Base-by-base conservation (phyloP, 2,113 vertebrate genomes). In the Struthio camelus region DNA sequence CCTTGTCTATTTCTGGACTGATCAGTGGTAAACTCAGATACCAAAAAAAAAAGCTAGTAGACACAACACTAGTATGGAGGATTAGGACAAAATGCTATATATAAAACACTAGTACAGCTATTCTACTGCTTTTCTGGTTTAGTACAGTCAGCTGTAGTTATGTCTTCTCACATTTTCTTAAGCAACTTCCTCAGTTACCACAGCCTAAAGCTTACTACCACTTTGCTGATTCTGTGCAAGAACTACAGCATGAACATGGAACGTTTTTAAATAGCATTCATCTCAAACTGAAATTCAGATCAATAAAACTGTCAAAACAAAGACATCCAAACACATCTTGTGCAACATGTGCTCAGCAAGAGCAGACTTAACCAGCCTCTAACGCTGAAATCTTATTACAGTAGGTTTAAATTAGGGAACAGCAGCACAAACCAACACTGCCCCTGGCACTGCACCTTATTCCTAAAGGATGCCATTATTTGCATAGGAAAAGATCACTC, bases 161-260 rank as follows among this genome's bases (percentile, higher is more conserved):
- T 0, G 3, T 79, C 90, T 91, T 95, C 91, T 83, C 85, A 85
- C 67, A 71, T 87, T 75, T 91, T 87, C 64, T 95, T 53, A 75
- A 75, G 76, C 87, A 93, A 93, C 87, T 94, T 95, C 87, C 96
- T 87, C 70, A 82, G 71, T 58, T 40, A 50, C 44, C 79, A 77
- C 23, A 82, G 65, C 56, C 58, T 91, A 7, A 71, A 64, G 40
- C 46, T 94, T 92, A 66, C 91, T 67, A 42, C 44, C 9, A 5
- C 58, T 82, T 22, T 42, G 66, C 36, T 89, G 9, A 10, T 48
- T 91, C 89, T 79, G 40, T 6, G 2, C 36, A 67, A 65, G 28
- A 75, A 9, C 9, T 50, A 24, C 12, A 25, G 62, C 56, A 40
- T 14, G 19, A 93, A 64, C 13, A 14, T 65, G 38, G 50, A 66